Conservation (phyloP, 1,140 invertebrate genomes). For the Antheraea pernyi region DNA sequence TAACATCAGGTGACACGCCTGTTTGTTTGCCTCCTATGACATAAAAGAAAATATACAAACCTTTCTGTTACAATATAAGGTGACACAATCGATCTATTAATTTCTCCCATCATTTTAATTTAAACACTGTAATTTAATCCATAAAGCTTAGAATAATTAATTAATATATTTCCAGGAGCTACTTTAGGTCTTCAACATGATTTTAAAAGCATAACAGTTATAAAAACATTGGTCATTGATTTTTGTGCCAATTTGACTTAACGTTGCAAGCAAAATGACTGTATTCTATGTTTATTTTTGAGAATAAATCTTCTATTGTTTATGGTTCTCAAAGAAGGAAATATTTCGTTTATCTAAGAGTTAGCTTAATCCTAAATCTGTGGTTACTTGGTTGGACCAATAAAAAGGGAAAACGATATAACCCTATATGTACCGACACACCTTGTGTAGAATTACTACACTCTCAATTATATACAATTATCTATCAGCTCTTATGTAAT, state of each 20-base stretch:
- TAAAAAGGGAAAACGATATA: too few relatives aligned
- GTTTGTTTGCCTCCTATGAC: too few relatives aligned
- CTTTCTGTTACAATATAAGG: slow-evolving; percentile 48
- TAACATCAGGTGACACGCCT: too few relatives aligned
- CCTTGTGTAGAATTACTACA: too few relatives aligned
- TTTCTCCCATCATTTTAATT: slow-evolving; percentile 40
- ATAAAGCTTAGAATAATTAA: slow-evolving; percentile 12
- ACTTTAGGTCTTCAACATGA: slow-evolving; percentile 25
- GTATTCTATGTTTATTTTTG: too few relatives aligned
- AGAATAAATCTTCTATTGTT: not conserved
- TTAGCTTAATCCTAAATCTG: not conserved
- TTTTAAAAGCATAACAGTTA: slow-evolving; percentile 7
- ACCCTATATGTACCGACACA: too few relatives aligned
- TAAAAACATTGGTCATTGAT: not conserved
- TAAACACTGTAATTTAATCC: slow-evolving; percentile 34
- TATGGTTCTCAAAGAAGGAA: not conserved
- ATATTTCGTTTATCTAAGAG: not conserved
- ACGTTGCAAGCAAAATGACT: too few relatives aligned
- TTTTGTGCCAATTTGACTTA: too few relatives aligned
- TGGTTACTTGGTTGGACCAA: not conserved
- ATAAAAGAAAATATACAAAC: too few relatives aligned
- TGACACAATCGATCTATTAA: slow-evolving; percentile 45
- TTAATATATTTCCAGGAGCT: slow-evolving; percentile 12
- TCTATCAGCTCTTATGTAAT: too few relatives aligned
- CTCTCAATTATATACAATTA: too few relatives aligned